phyloP scores from a whole-genome alignment of 53 echinoderm and acorn worm genomes.

The Echinometra lucunter region DNA sequence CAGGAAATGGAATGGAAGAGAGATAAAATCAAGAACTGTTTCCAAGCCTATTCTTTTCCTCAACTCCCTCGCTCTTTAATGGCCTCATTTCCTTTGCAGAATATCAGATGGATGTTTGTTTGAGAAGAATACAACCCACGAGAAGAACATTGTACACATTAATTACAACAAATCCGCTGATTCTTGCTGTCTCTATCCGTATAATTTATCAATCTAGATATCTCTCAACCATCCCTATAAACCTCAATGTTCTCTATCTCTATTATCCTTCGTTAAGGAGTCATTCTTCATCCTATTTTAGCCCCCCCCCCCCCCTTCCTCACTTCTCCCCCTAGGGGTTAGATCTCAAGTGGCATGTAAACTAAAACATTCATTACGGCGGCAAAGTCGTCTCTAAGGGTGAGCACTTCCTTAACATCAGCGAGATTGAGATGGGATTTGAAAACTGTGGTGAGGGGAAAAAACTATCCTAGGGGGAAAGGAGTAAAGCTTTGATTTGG shows the following conservation, averaged over 20 bases:
- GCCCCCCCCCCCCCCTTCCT: neutral
- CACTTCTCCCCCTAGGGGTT: neutral
- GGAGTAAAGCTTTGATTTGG: neutral
- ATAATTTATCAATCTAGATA: constrained; percentile 26
- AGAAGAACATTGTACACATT: neutral
- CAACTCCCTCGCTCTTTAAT: too few species aligned
- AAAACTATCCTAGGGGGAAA: neutral
- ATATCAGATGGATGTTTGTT: neutral
- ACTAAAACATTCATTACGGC: constrained; percentile 25
- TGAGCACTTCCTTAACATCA: neutral
- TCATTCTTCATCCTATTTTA: neutral
- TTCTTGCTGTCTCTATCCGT: neutral
- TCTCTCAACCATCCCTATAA: neutral
- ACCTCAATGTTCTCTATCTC: neutral
- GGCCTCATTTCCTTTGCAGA: neutral
- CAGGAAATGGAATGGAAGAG: too few species aligned
- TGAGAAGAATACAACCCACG: neutral
- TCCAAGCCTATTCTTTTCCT: too few species aligned
- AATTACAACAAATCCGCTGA: constrained; percentile 11
- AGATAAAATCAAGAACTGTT: too few species aligned
- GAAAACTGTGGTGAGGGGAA: neutral
- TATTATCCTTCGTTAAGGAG: neutral
- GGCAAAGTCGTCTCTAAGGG: constrained; percentile 6
- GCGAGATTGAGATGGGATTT: constrained; percentile 19
- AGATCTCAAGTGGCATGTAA: constrained; percentile 32